phyloP scores from a whole-genome alignment of 2,797 vertebrate genomes.

The Hemibagrus guttatus region DNA sequence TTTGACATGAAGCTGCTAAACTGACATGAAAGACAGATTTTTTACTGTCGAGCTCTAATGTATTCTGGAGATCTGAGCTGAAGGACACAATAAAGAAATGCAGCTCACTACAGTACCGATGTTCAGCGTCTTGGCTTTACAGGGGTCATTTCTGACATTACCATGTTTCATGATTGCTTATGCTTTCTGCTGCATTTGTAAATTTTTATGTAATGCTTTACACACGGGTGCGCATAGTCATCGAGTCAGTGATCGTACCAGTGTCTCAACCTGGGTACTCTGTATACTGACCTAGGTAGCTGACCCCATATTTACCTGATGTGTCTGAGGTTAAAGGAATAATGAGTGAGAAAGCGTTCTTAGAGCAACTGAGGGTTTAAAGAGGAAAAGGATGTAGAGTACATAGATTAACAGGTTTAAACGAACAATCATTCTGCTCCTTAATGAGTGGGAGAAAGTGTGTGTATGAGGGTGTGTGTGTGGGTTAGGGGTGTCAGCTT shows the following conservation, averaged over 20 bases:
- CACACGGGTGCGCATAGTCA: too few relatives aligned
- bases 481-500: not conserved
- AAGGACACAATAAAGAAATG: conserved; percentile 3
- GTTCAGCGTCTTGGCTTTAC: not conserved
- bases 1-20: not conserved
- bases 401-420: conserved; percentile 33
- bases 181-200: not conserved
- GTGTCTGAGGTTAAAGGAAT: not conserved
- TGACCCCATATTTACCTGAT: too few relatives aligned
- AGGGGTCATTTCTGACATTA: not conserved
- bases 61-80: not conserved
- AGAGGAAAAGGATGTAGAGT: not conserved
- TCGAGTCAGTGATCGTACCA: too few relatives aligned
- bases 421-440: conserved; percentile 1
- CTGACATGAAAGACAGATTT: not conserved
- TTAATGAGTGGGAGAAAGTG: not conserved
- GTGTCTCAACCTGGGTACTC: too few relatives aligned
- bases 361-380: not conserved
- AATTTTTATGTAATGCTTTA: too few relatives aligned
- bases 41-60: not conserved
- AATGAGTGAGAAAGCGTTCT: not conserved
- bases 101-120: not conserved
- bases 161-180: not conserved
- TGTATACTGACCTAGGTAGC: too few relatives aligned
- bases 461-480: not conserved